Evolutionary conservation across 2,888 invertebrate species (phyloP).

Genomic region (Tillus elongatus): DNA sequence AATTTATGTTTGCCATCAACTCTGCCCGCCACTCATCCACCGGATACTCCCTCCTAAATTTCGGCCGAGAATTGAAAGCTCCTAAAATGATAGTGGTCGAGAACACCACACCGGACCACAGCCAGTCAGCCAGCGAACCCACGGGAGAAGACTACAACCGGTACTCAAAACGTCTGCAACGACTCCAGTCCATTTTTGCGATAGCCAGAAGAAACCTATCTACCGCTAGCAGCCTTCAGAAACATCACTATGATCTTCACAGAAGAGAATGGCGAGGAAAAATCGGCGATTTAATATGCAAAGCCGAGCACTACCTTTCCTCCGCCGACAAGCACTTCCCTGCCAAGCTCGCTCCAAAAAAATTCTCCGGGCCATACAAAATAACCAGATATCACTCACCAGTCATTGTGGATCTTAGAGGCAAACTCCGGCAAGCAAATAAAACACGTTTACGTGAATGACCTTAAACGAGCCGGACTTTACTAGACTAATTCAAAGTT

Average conservation of each 20-base stretch:
- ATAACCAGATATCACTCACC: neutral
- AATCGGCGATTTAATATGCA: slow-evolving; percentile 8
- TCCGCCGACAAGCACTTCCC: slow-evolving; percentile 5
- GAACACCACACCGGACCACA: too few species aligned
- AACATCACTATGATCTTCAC: too few species aligned
- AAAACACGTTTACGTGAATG: slow-evolving; percentile 7
- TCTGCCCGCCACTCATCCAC: slow-evolving; percentile 17
- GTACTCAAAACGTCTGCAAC: too few species aligned
- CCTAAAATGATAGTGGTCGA: too few species aligned
- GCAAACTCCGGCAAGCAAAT: slow-evolving; percentile 2
- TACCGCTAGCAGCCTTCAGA: too few species aligned
- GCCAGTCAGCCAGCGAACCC: too few species aligned
- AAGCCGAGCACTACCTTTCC: slow-evolving; percentile 4
- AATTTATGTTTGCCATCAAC: too few species aligned
- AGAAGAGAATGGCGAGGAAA: too few species aligned
- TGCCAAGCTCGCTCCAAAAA: slow-evolving; percentile 9
- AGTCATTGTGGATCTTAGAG: slow-evolving; percentile 5
- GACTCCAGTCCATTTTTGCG: too few species aligned
- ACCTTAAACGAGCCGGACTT: slow-evolving; percentile 8
- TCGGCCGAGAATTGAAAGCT: slow-evolving; percentile 13
- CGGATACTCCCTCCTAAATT: slow-evolving; percentile 16
- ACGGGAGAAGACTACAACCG: too few species aligned
- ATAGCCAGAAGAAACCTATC: too few species aligned
- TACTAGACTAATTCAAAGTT: too few species aligned
- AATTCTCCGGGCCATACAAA: slow-evolving; percentile 9